Base-by-base conservation (phyloP, 2,888 invertebrate species). In the Vandiemenella viatica region DNA sequence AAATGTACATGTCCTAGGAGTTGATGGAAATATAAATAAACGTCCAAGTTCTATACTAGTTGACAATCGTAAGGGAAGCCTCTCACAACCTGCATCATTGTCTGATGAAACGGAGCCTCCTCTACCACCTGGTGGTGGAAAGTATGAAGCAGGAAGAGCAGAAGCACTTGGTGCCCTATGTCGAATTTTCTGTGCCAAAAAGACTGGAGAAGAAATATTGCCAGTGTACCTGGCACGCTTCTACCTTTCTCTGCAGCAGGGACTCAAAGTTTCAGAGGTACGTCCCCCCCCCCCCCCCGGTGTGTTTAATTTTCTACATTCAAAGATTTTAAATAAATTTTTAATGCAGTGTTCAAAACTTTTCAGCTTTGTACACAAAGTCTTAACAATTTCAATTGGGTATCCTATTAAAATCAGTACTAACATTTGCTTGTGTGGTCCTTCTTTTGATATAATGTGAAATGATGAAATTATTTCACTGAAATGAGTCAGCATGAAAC, bases 141-240 rank as follows among this genome's bases (percentile, higher is more conserved):
- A 80, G 56, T 71, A 69, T 56, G 69, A 75, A 57, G 67, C 69
- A 63, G 85, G 97, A 1, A 77, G 90, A 51, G 96, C 97, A 0
- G 92, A 93, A 67, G 96, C 97, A 0, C 75, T 96, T 59, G 97
- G 95, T 18, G 84, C 96, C 3, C 69, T 98, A 18, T 97, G 97
- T 66, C 77, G 95, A 59, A 91, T 97, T 62, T 85, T 98, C 65
- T 95, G 92, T 66, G 84, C 95, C 0, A 93, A 93, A 68, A 91
- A 90, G 67, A 90, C 92, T 1, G 87, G 88, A 37, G 95, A 95
- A 70, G 84, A 86, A 62, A 90, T 98, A 58, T 71, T 90, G 47
- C 89, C 93, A 1, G 86, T 84, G 1, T 97, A 97, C 70, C 73
- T 95, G 59, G 90, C 95, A 8, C 75, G 96, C 44, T 92, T 95